Evolutionary conservation across 2,797 vertebrate species (phyloP), one percentile per base, ranked within the genome.

Genomic region (Paramormyrops hopkinsi): DNA sequence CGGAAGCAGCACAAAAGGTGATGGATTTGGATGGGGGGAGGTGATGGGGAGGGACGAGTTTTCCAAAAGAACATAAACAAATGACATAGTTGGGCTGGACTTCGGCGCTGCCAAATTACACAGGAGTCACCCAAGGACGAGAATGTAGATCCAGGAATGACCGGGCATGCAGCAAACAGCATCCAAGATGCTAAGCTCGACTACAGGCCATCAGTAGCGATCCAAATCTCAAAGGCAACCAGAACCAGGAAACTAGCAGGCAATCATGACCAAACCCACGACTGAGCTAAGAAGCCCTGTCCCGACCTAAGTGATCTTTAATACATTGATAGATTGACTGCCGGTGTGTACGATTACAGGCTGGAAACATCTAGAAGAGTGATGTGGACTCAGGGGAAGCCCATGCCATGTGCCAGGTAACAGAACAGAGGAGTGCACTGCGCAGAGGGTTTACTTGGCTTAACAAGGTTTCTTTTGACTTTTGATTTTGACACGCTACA

Each of bases 11-110:
- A 41, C 48, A 7, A 79, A 89, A 50, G 73, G 89, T 91, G 91
- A 91, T 89, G 33, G 90, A 89, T 89, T 83, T 69, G n/a, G 19
- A 51, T 56, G 48, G n/a, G 3, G n/a, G 82, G 46, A 12, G 46
- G 37, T 2, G 56, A 25, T 33, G 88, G 88, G 53, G 54, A 25
- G 12, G 25, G 11, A 33, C 0, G 1, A 29, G 11, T 69, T 69
- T 14, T 69, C 3, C 22, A 69, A 69, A 69, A 69, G 25, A 69
- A 69, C 62, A 29, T 69, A 69, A 69, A 37, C 29, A 69, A 69
- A 69, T 69, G 25, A 37, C 65, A 69, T 69, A 11, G 29, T 12
- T 29, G 22, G 22, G 22, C 9, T 65, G 22, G 22, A 29, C 59
- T 29, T 29, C 22, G 8, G 22, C 2, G 1, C 59, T 12, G 59